phyloP scores from a whole-genome alignment of 1,140 invertebrate species.

The Protaetia brevitarsis region DNA sequence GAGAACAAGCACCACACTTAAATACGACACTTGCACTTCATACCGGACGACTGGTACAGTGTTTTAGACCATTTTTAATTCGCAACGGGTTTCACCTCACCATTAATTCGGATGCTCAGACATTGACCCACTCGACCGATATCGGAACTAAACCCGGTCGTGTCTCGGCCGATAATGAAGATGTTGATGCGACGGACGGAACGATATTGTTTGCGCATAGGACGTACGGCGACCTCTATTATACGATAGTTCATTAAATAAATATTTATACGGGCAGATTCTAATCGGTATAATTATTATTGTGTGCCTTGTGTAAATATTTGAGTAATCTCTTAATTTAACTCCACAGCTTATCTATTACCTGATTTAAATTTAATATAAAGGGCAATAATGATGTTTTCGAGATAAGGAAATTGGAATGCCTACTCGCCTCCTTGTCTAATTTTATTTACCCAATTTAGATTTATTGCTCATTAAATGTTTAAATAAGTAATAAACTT shows the following conservation, averaged over 20 bases:
- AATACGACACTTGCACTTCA: conserved; percentile 36
- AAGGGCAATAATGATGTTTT: too few relatives aligned
- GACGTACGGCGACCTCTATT: neutral
- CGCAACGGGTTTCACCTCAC: conserved; percentile 55
- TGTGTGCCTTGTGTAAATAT: conserved; percentile 2
- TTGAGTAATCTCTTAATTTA: neutral
- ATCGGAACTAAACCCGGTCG: conserved; percentile 37
- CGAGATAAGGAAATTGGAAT: too few relatives aligned
- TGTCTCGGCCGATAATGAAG: neutral
- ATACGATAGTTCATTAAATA: neutral
- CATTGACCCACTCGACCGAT: conserved; percentile 64
- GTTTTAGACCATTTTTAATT: conserved; percentile 55
- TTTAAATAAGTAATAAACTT: too few relatives aligned
- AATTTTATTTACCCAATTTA: too few relatives aligned
- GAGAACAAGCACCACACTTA: conserved; percentile 30
- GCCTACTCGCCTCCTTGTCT: too few relatives aligned
- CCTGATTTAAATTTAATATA: too few relatives aligned
- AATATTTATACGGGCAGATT: neutral
- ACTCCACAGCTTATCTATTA: too few relatives aligned
- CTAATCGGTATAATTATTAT: neutral
- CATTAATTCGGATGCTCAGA: conserved; percentile 67
- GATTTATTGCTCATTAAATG: too few relatives aligned
- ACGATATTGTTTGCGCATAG: neutral
- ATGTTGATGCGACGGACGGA: neutral
- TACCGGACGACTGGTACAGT: conserved; percentile 32